These are phyloP conservation scores for Cephalophus harveyi DNA, from an alignment of 2,113 vertebrate genomes.

Conservation along the genomic window DNA sequence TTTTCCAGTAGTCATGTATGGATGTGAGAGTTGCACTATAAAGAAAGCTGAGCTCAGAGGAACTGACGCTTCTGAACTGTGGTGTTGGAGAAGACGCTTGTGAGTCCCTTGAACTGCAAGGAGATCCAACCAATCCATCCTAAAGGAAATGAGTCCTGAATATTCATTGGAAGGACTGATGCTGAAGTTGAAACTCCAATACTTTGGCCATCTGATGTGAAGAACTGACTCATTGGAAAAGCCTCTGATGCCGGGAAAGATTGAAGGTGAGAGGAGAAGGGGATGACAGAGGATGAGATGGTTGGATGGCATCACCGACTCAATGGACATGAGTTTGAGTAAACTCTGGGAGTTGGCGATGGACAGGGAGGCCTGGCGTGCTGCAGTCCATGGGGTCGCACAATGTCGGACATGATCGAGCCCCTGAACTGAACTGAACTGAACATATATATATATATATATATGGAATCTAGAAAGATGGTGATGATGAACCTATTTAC, in stretches of 20 bases:
- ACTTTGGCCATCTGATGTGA: background rate
- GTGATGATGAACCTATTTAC: background rate
- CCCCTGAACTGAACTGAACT: accelerated
- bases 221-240: background rate
- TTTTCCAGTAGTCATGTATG: background rate
- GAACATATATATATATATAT: background rate
- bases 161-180: background rate
- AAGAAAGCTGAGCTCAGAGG: background rate
- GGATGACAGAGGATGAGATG: background rate
- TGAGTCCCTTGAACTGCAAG: background rate
- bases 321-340: background rate
- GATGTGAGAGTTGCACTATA: background rate
- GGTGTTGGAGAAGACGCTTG: background rate
- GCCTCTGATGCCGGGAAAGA: background rate
- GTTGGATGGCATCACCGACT: background rate
- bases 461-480: background rate
- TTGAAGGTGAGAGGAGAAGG: background rate
- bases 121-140: background rate
- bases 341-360: background rate
- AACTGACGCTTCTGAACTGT: background rate
- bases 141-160: background rate
- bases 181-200: background rate
- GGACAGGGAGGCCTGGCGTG: background rate
- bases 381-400: accelerated
- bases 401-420: accelerated